These are phyloP conservation scores for Helogale parvula DNA, from an alignment of 2,113 vertebrate species.

Conservation along the genomic window DNA sequence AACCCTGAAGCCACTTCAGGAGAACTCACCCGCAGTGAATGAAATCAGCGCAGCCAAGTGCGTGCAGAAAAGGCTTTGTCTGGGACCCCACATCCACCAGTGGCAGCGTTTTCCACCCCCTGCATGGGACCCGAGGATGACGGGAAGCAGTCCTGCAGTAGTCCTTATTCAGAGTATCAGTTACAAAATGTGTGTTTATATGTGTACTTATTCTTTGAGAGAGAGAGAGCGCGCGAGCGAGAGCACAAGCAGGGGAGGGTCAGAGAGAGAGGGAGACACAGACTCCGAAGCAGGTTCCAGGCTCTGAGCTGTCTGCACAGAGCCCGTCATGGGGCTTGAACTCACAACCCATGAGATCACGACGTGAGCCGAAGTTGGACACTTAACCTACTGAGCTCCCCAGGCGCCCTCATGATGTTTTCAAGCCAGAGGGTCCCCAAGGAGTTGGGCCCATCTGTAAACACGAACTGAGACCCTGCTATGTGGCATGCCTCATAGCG, in stretches of 20 bases:
- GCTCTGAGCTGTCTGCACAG: too few species aligned
- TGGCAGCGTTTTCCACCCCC: background rate
- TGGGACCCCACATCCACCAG: background rate
- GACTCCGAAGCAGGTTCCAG: too few species aligned
- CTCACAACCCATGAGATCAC: too few species aligned
- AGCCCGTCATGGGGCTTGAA: too few species aligned
- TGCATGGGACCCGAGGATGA: background rate
- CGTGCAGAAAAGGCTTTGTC: background rate
- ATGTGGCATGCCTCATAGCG: accelerated
- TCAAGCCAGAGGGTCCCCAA: background rate
- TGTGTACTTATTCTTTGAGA: too few species aligned
- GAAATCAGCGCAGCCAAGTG: background rate
- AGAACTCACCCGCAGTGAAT: background rate
- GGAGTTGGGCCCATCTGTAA: background rate
- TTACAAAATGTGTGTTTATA: too few species aligned
- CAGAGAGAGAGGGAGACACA: too few species aligned
- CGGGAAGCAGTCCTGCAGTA: background rate
- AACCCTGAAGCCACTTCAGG: background rate
- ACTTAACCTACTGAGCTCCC: too few species aligned
- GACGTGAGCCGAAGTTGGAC: too few species aligned
- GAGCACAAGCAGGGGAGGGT: too few species aligned
- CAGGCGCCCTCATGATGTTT: background rate
- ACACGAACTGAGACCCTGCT: background rate
- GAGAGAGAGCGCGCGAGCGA: too few species aligned
- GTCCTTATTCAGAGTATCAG: background rate